Conservation (phyloP, 2,888 invertebrate species). For the Spatulosminthurus flaviceps region DNA sequence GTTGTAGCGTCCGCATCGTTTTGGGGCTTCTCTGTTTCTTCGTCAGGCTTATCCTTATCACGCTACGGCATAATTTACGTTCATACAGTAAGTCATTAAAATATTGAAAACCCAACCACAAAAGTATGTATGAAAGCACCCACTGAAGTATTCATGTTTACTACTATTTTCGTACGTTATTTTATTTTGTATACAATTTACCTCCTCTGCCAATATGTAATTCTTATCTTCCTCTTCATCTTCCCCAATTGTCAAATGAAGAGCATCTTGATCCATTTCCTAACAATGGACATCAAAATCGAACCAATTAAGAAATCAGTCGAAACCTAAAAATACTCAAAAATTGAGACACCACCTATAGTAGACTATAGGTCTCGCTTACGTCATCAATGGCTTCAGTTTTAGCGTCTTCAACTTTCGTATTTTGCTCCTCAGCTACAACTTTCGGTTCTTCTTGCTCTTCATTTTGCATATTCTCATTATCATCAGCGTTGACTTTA, state of each 20-base stretch:
- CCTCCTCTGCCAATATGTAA: conserved; percentile 49
- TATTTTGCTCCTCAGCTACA: neutral
- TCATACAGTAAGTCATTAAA: conserved; percentile 8
- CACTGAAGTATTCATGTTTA: neutral
- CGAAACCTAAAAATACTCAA: conserved; percentile 22
- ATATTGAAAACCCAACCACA: neutral
- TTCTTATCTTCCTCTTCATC: conserved; percentile 71
- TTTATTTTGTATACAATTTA: conserved; percentile 23
- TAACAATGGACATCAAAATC: conserved; percentile 44
- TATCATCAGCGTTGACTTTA: conserved; percentile 20
- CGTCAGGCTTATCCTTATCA: conserved; percentile 83
- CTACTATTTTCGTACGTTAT: neutral
- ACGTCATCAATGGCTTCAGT: conserved; percentile 33
- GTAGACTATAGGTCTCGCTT: conserved; percentile 3
- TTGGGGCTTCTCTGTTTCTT: conserved; percentile 69
- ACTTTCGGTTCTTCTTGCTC: conserved; percentile 23
- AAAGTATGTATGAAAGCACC: neutral
- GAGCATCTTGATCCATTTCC: conserved; percentile 53
- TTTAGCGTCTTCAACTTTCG: neutral
- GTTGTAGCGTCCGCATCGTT: conserved; percentile 61
- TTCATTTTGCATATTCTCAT: conserved; percentile 35
- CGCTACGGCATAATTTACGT: conserved; percentile 68
- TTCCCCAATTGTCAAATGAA: conserved; percentile 77
- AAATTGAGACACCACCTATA: conserved; percentile 15
- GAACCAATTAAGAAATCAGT: conserved; percentile 11